Percentiles rank a stretch among this genome's conserved stretches.
phyloP scores from a whole-genome alignment of 2,797 vertebrate genomes.

The Petrocephalus schoutedeni region DNA sequence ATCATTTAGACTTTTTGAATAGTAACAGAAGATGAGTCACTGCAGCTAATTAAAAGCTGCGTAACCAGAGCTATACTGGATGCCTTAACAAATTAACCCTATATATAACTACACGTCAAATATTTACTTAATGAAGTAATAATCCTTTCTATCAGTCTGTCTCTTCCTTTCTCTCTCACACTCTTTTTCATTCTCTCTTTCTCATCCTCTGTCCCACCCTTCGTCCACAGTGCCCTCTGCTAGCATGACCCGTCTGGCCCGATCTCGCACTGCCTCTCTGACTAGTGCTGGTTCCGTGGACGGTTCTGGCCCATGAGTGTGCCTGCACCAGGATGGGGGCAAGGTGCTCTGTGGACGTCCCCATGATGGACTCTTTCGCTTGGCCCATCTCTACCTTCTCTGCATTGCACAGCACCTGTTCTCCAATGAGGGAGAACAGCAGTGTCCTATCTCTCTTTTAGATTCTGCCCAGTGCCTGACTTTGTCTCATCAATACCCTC shows the following conservation, averaged over 20 bases:
- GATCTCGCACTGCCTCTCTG: slow-evolving; percentile 89
- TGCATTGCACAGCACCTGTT: background rate
- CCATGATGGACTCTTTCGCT: background rate
- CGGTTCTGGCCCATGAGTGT: slow-evolving; percentile 74
- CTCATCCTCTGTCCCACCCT: slow-evolving; percentile 1
- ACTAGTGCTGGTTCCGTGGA: slow-evolving; percentile 88
- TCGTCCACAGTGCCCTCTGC: slow-evolving; percentile 82
- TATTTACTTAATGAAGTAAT: background rate
- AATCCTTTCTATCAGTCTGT: background rate
- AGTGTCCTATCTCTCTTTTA: background rate
- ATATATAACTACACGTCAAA: background rate
- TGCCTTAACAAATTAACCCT: background rate
- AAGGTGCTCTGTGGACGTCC: slow-evolving; percentile 51
- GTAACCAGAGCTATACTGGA: background rate
- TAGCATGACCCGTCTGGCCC: slow-evolving; percentile 92
- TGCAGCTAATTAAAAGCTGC: background rate
- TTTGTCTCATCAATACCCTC: background rate
- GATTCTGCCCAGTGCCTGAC: background rate
- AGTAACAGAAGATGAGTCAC: background rate
- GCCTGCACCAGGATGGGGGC: slow-evolving; percentile 84
- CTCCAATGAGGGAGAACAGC: background rate
- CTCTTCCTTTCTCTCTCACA: background rate
- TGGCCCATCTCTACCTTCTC: background rate
- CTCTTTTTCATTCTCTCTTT: background rate
- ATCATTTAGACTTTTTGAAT: background rate